Base-by-base conservation (phyloP, 2,797 vertebrate genomes). In the Orestias chungarensis region DNA sequence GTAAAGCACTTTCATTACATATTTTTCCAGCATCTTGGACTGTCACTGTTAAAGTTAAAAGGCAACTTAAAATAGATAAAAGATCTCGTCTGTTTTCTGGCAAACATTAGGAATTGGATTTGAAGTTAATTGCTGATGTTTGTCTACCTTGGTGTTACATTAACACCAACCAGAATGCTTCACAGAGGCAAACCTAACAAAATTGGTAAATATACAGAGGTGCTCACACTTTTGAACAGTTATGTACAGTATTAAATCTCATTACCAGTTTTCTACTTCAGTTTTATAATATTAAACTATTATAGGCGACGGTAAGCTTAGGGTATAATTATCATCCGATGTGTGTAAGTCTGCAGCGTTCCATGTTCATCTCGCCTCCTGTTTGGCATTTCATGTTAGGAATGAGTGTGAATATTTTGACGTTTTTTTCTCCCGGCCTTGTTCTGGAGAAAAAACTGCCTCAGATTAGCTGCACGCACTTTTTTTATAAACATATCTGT, bases 401-500 rank as follows among this genome's bases (percentile, higher is more conserved):
- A 38, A 54, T 38, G 14, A n/a, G 23, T 10, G 15, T 11, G 38
- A 68, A 68, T 55, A 29, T 54, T 68, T 40, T 18, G 27, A 55
- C n/a, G 17, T 11, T n/a, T 29, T 42, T 55, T 68, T 54, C 15
- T 42, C 6, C 4, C 9, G 18, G 35, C 35, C 25, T 50, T 42
- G 40, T 42, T 42, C 25, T 46, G 27, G 11, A 44, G n/a, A 12
- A 47, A 47, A 47, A 66, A 23, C 31, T 66, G 10, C 20, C 57
- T 62, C 35, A 38, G 11, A 62, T 62, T 57, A 14, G 27, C 27
- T 31, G 17, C 18, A 10, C 27, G 17, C n/a, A 64, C 55, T 57
- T 57, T 57, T 55, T 55, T 44, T 23, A 4, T 38, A 50, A 12
- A 42, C 18, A 46, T 70, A 65, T 67, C 27, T 71, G 42, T 68